Evolutionary conservation across 2,113 vertebrate species (phyloP), one percentile per base, ranked within the genome.

Genomic region (Pseudopipra pipra): DNA sequence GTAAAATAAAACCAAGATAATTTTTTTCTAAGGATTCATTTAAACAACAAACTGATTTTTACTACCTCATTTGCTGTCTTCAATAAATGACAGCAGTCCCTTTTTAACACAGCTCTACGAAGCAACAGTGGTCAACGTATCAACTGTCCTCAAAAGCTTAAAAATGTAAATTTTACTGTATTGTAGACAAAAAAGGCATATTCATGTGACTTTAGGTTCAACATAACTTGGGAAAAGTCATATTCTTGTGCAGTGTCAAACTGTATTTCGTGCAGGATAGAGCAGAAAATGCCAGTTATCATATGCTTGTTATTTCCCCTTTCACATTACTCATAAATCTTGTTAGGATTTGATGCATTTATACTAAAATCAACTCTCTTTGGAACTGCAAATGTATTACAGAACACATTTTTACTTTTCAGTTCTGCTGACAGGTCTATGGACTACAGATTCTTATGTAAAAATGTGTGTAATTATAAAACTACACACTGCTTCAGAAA

Each of bases 271-370:
- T 97, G 97, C 97, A 98, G 43, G 77, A 95, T 4, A 97, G 87
- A 97, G 97, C 90, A 96, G 96, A 95, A 96, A 96, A 92, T 63
- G 59, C 47, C 97, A 94, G 89, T 58, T 86, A 89, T 88, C 67
- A 95, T 95, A 98, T 97, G 97, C 97, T 98, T 98, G 97, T 97
- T 97, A 97, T 97, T 98, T 98, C 97, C 97, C 97, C 96, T 95
- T 86, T 96, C 86, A 93, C 25, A 79, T 54, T 19, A 35, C 46
- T 85, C 47, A 63, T 33, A 89, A 73, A 83, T 93, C 41, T 65
- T 55, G 90, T 58, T 76, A 56, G n/a, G 51, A 95, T 93, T 74
- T 87, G 63, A 77, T 68, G n/a, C 30, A 65, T 77, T 90, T 94
- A 73, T 47, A 75, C 62, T 58, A 58, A 96, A 93, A 91, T 70